phyloP scores from a whole-genome alignment of 2,888 invertebrate genomes.

The Pheosia gnoma region DNA sequence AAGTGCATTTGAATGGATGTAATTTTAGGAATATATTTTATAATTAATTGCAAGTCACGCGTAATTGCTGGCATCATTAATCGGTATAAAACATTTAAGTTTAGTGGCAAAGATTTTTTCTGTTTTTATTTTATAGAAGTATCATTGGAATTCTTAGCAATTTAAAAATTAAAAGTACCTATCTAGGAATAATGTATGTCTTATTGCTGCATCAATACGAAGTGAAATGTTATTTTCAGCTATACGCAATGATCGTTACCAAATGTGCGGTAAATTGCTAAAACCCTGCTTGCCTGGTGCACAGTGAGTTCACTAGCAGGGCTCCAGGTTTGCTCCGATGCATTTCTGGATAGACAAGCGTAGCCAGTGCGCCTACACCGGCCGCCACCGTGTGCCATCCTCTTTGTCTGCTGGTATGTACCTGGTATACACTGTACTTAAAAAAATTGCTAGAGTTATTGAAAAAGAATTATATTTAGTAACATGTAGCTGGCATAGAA shows the following conservation, averaged over 20 bases:
- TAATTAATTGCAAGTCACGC: constrained; percentile 38
- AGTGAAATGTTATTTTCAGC: constrained; percentile 1
- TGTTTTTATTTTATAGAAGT: constrained; percentile 16
- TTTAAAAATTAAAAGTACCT: neutral
- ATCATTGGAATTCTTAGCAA: neutral
- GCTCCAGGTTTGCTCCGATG: constrained; percentile 77
- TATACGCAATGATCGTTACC: neutral
- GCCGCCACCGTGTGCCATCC: constrained; percentile 88
- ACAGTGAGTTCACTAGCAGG: neutral
- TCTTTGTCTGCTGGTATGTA: constrained; percentile 84
- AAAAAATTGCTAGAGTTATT: too few relatives aligned
- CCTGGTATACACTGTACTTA: too few relatives aligned
- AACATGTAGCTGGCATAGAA: too few relatives aligned
- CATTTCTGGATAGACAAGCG: constrained; percentile 96
- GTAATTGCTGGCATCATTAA: constrained; percentile 10
- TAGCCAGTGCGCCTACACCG: constrained; percentile 90
- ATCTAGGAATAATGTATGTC: too few relatives aligned
- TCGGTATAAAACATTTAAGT: constrained; percentile 12
- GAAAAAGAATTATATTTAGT: too few relatives aligned
- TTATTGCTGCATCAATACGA: too few relatives aligned
- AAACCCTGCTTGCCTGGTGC: neutral
- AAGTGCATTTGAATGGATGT: constrained; percentile 22
- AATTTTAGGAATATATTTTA: constrained; percentile 24
- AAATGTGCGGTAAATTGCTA: neutral
- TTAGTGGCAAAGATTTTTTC: constrained; percentile 37